These are phyloP conservation scores for Tenodera sinensis DNA, from an alignment of 2,888 invertebrate species.

Conservation along the genomic window DNA sequence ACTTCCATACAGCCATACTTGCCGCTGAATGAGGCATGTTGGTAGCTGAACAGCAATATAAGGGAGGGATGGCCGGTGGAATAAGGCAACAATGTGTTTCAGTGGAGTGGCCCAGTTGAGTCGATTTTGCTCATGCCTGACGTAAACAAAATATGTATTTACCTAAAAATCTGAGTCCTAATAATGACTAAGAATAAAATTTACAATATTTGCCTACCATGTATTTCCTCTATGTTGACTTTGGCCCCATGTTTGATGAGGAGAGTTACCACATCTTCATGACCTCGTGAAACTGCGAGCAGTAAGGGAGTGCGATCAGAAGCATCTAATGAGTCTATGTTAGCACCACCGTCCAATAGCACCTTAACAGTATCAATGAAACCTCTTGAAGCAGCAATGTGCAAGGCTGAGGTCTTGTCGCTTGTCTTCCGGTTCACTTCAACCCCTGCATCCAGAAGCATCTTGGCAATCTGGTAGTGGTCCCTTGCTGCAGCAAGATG, in stretches of 20 bases:
- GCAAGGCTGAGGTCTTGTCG: conserved; percentile 58
- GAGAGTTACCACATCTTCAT: conserved; percentile 45
- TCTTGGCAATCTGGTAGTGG: conserved; percentile 49
- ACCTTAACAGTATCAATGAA: conserved; percentile 52
- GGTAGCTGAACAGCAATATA: no score
- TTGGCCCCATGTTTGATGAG: conserved; percentile 41
- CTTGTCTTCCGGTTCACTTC: conserved; percentile 58
- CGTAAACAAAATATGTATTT: no score
- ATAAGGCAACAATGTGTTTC: no score
- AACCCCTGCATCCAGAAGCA: conserved; percentile 47
- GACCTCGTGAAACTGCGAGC: conserved; percentile 45
- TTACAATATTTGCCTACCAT: conserved; percentile 44
- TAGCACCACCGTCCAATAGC: conserved; percentile 54
- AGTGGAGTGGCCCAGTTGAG: no score
- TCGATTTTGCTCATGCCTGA: no score
- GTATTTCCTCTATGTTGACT: conserved; percentile 58
- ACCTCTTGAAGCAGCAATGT: conserved; percentile 59
- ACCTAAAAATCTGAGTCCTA: no score
- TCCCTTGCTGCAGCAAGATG: conserved; percentile 63
- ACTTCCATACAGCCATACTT: no score
- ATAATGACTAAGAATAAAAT: no score
- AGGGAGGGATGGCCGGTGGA: no score
- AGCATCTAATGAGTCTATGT: conserved; percentile 58
- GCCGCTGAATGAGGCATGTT: no score
- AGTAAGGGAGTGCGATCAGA: conserved; percentile 52